Evolutionary conservation across 2,888 invertebrate species (phyloP), one percentile per base, ranked within the genome.

Genomic region (Tineola bisselliella): DNA sequence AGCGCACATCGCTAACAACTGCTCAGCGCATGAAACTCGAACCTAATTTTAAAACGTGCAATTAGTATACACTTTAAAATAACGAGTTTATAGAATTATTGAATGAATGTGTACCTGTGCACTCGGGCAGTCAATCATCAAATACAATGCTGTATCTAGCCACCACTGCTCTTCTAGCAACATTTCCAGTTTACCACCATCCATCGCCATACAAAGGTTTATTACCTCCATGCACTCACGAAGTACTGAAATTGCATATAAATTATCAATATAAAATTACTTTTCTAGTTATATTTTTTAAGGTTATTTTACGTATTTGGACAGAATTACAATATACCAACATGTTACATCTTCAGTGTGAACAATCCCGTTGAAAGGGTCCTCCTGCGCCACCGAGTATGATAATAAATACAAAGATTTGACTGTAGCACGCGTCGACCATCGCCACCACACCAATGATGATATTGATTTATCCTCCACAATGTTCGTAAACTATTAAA

Each of bases 201-300:
- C 96, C 59, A 98, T 82, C 58, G 96, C 94, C 74, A 98, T 90
- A 66, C 95, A 93, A 66, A 98, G 91, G 59, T 96, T 95, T 64
- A 98, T 88, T 64, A 97, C 93, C 84, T 98, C 98, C 76, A 98
- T 88, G 58, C 97, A 95, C 84, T 98, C 98, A 69, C 95, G 94
- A 70, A 96, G 96, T 72, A 96, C 93, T 84, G 80, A 59, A 72
- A 87, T 71, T 65, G 18, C 15, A 17, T 17, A 15, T 54, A 38
- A 54, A 56, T 52, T 58, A 31, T 11, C 30, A 44, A 60, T 15
- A 48, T 44, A 15, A 2, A 44, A 13, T 44, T 5, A 13, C 3
- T 13, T n/a, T 6, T 2, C 25, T 25, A n/a, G n/a, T n/a, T n/a
- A n/a, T 48, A 56, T 10, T n/a, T n/a, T n/a, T n/a, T n/a, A n/a